Evolutionary conservation across 2,888 invertebrate species (phyloP).

Genomic region (Neoascia interrupta): DNA sequence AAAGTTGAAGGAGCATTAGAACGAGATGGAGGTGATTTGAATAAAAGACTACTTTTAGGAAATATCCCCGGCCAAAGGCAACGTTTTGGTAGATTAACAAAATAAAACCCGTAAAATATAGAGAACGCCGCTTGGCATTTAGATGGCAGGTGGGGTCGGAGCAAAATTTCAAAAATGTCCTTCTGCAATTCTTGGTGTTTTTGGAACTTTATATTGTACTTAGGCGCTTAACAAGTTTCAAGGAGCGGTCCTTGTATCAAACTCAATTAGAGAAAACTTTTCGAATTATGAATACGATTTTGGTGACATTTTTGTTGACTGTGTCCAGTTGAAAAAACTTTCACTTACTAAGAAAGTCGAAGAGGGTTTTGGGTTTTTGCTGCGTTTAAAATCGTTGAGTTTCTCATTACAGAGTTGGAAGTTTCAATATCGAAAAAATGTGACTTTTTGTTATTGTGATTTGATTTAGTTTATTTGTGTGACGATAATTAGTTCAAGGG

Average conservation of each 20-base stretch:
- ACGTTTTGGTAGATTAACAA: neutral
- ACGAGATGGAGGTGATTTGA: neutral
- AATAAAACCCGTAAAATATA: neutral
- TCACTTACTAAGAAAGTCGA: too few relatives aligned
- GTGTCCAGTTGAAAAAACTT: too few relatives aligned
- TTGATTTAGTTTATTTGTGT: too few relatives aligned
- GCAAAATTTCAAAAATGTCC: neutral
- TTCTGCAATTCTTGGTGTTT: neutral
- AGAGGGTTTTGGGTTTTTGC: too few relatives aligned
- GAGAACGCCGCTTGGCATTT: too few relatives aligned
- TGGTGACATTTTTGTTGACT: conserved; percentile 43
- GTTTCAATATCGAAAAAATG: too few relatives aligned
- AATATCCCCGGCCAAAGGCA: conserved; percentile 4
- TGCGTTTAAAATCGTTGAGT: too few relatives aligned
- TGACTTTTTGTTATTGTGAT: too few relatives aligned
- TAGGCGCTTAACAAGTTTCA: conserved; percentile 31
- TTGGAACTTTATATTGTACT: neutral
- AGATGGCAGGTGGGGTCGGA: neutral
- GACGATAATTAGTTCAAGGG: too few relatives aligned
- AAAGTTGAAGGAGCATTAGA: neutral
- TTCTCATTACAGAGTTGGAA: too few relatives aligned
- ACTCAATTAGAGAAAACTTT: conserved; percentile 64
- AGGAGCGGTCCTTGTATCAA: conserved; percentile 32
- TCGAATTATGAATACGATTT: conserved; percentile 65
- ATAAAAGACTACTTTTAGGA: conserved; percentile 2